Percentiles rank a stretch among this genome's conserved stretches.
phyloP scores from a whole-genome alignment of 2,888 invertebrate species.

The Trissonchulus latispiculum region DNA sequence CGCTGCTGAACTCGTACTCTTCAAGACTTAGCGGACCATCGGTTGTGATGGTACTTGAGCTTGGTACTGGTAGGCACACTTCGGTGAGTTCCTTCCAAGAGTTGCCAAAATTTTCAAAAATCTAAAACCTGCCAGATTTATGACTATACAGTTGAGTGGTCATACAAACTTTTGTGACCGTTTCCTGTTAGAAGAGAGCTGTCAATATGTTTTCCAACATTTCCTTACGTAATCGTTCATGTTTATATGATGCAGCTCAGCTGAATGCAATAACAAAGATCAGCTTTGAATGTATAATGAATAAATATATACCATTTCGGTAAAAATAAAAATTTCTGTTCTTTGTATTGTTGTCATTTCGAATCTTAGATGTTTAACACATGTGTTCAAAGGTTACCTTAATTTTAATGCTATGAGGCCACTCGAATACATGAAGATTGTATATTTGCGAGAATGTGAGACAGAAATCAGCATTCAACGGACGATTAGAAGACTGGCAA shows the following conservation, averaged over 20 bases:
- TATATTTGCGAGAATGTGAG: constrained; percentile 55
- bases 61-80: constrained; percentile 48
- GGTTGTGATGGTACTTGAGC: constrained; percentile 44
- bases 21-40: constrained; percentile 45
- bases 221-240: too few relatives aligned
- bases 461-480: constrained; percentile 25
- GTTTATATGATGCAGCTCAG: too few relatives aligned
- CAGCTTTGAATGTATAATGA: too few relatives aligned
- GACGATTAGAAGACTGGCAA: constrained; percentile 49
- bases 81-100: constrained; percentile 39
- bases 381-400: constrained; percentile 44
- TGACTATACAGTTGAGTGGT: too few relatives aligned
- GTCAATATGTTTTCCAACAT: too few relatives aligned
- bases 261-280: too few relatives aligned
- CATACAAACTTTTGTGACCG: too few relatives aligned
- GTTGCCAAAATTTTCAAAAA: neutral
- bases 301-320: too few relatives aligned
- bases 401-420: constrained; percentile 52
- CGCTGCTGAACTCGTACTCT: constrained; percentile 48
- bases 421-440: constrained; percentile 47
- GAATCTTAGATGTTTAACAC: too few relatives aligned
- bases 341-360: too few relatives aligned
- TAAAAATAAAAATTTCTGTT: too few relatives aligned
- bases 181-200: too few relatives aligned
- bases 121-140: constrained; percentile 1